Base-by-base conservation (phyloP, 2,888 invertebrate genomes). In the Acleris laterana region DNA sequence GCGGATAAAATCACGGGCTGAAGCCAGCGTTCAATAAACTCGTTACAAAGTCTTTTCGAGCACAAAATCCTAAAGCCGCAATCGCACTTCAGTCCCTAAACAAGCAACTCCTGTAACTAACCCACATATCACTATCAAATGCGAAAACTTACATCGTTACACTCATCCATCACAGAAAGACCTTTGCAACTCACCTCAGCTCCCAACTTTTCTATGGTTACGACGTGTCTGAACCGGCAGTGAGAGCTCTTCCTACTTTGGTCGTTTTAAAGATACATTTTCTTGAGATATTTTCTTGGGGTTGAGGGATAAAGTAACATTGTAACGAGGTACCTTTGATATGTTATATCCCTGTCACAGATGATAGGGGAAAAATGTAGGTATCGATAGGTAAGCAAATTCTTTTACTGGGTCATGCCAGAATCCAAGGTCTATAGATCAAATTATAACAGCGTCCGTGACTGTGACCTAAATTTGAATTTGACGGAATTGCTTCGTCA, bases 301-400 rank as follows among this genome's bases (percentile, higher is more conserved):
- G 75, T 71, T 69, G 51, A 53, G 72, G 77, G 78, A 79, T 83
- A 82, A 84, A 77, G 74, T 81, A 79, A 81, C 79, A 71, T 68
- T 77, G 78, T 89, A 87, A 87, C 81, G 78, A 85, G 79, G 75
- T 84, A 84, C 79, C 85, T 88, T 85, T 88, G 90, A 88, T 88
- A 89, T 82, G 75, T 72, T 74, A 87, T 81, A 87, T 80, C 85
- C 84, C 83, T 86, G 82, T 81, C 78, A 79, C 76, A 70, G 74
- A 76, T 82, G 79, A 80, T 77, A 79, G 75, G 77, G 73, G 73
- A 72, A 76, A 78, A 81, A 81, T 82, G 82, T 79, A 70, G 71
- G 68, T 60, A 57, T 63, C 61, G 64, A 65, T 49, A 67, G 11
- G 16, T 46, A 51, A 22, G 25, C 32, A 65, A 56, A 65, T 28